Conservation (phyloP, 2,113 vertebrate species). For the Nesoenas mayeri region DNA sequence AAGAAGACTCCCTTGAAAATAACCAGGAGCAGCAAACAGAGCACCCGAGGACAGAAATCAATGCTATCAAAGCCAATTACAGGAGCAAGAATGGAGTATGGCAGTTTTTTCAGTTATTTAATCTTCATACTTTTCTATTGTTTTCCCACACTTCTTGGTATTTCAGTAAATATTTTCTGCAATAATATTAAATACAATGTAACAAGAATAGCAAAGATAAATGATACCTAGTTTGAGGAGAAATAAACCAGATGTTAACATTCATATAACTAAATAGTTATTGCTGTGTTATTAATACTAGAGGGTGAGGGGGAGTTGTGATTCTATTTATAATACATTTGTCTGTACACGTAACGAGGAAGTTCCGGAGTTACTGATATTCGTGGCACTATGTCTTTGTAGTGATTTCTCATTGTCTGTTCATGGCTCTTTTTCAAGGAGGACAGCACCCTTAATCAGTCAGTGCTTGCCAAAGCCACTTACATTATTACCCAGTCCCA, state of each 20-base stretch:
- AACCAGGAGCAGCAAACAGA: constrained; percentile 83
- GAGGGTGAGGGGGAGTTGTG: neutral
- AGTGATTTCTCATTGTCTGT: neutral
- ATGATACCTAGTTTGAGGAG: neutral
- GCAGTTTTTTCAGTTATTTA: neutral
- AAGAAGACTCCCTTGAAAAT: constrained; percentile 83
- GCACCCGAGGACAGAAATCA: constrained; percentile 80
- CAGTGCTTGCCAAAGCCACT: constrained; percentile 70
- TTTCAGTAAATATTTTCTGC: neutral
- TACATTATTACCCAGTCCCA: constrained; percentile 81
- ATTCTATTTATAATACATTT: neutral
- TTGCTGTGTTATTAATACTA: neutral
- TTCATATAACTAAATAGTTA: neutral
- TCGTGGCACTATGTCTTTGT: neutral
- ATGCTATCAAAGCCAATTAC: constrained; percentile 79
- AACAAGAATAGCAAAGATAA: neutral
- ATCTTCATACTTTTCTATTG: neutral
- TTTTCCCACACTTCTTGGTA: neutral
- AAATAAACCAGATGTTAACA: neutral
- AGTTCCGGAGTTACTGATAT: neutral
- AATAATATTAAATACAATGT: neutral
- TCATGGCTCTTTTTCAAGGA: constrained; percentile 72
- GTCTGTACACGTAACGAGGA: neutral
- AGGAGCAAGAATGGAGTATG: constrained; percentile 80
- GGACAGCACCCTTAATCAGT: constrained; percentile 64